phyloP scores from a whole-genome alignment of 2,113 vertebrate species.

The Excalfactoria chinensis region DNA sequence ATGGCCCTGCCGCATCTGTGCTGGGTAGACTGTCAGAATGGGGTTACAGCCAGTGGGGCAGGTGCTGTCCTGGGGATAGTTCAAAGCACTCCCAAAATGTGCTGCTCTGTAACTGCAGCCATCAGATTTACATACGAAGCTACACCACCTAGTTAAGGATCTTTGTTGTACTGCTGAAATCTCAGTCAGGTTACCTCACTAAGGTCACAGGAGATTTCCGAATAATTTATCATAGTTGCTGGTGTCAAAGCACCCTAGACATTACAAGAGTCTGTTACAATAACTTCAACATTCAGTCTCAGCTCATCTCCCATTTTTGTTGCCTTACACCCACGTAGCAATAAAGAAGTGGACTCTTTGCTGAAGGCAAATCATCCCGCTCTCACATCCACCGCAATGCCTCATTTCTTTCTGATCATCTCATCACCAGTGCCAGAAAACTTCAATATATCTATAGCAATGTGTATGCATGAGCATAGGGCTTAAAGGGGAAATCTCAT shows the following conservation, averaged over 20 bases:
- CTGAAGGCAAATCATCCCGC: background rate
- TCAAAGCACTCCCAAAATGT: background rate
- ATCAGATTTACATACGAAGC: background rate
- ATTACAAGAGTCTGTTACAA: background rate
- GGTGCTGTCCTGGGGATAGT: background rate
- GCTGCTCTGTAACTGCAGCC: background rate
- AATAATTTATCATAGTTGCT: background rate
- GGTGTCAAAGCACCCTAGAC: background rate
- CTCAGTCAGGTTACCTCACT: background rate
- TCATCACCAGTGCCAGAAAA: background rate
- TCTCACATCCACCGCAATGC: background rate
- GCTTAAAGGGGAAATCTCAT: background rate
- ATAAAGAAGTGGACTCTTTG: background rate
- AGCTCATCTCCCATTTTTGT: background rate
- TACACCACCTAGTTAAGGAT: background rate
- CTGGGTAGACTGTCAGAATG: background rate
- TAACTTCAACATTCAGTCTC: background rate
- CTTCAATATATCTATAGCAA: rapidly evolving
- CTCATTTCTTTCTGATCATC: background rate
- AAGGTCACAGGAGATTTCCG: background rate
- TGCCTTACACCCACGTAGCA: background rate
- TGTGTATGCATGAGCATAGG: background rate
- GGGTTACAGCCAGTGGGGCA: background rate
- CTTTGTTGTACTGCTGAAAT: background rate
- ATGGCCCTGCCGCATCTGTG: background rate